A percentile compares a stretch with the other conserved stretches of the same genome.
phyloP scores from a whole-genome alignment of 2,888 invertebrate species.

The Lithophane semibrunnea region DNA sequence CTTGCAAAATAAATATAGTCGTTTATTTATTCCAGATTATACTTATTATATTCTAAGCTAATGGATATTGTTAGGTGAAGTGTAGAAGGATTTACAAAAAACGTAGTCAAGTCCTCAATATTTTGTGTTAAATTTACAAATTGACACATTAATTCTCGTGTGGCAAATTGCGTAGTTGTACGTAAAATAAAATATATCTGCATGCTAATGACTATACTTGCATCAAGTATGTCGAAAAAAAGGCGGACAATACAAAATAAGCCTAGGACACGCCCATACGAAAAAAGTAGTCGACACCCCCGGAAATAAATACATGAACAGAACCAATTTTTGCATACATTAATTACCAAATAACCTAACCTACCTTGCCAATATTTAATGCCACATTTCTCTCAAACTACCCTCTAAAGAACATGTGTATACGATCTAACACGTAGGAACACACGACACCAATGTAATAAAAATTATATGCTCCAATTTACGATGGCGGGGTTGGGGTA shows the following conservation, averaged over 20 bases:
- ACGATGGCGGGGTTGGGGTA: conserved; percentile 79
- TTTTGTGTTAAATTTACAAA: background rate
- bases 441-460: conserved; percentile 89
- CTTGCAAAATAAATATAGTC: background rate
- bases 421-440: conserved; percentile 76
- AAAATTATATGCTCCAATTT: conserved; percentile 91
- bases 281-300: conserved; percentile 57
- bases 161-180: conserved; percentile 12
- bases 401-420: conserved; percentile 58
- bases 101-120: background rate
- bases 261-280: conserved; percentile 56
- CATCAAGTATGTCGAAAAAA: conserved; percentile 44
- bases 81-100: background rate
- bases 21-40: background rate
- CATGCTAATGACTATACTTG: conserved; percentile 51
- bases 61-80: background rate
- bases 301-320: conserved; percentile 53
- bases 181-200: conserved; percentile 25
- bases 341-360: conserved; percentile 43
- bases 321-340: conserved; percentile 51
- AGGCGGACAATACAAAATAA: conserved; percentile 47
- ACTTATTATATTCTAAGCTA: too few relatives aligned
- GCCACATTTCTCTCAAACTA: conserved; percentile 45
- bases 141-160: conserved; percentile 1
- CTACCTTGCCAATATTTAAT: conserved; percentile 39